Percentiles rank a stretch among this genome's conserved stretches.
phyloP scores from a whole-genome alignment of 1,140 invertebrate species.

The Pogonus chalceus region DNA sequence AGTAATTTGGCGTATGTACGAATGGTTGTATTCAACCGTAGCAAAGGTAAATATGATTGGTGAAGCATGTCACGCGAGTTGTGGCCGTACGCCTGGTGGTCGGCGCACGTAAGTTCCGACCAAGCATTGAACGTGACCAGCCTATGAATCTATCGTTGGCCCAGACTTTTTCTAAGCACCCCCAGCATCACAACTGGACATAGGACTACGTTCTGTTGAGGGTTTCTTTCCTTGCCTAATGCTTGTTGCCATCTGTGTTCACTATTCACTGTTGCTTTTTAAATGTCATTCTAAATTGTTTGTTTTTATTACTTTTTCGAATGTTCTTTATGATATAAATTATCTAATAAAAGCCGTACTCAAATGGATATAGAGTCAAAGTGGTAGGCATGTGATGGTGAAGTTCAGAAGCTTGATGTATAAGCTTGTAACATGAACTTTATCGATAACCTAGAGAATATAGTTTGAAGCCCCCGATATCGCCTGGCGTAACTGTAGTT shows the following conservation, averaged over 20 bases:
- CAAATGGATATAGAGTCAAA: no score
- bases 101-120: conserved; percentile 2
- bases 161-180: neutral
- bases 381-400: no score
- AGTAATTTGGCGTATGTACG: neutral
- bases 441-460: no score
- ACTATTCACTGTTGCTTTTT: no score
- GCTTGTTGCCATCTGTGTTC: neutral
- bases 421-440: no score
- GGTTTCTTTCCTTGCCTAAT: neutral
- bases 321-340: neutral
- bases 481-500: neutral
- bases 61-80: neutral
- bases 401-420: no score
- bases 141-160: neutral
- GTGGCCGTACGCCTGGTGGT: no score
- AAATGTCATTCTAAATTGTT: no score
- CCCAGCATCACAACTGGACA: neutral
- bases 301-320: neutral
- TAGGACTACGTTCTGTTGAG: neutral
- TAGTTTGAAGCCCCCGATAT: neutral
- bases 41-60: conserved; percentile 4
- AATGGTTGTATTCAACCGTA: no score
- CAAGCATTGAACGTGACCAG: neutral
- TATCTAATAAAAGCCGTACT: no score